Conservation (phyloP, 2,797 vertebrate genomes). For the Neosalanx taihuensis region DNA sequence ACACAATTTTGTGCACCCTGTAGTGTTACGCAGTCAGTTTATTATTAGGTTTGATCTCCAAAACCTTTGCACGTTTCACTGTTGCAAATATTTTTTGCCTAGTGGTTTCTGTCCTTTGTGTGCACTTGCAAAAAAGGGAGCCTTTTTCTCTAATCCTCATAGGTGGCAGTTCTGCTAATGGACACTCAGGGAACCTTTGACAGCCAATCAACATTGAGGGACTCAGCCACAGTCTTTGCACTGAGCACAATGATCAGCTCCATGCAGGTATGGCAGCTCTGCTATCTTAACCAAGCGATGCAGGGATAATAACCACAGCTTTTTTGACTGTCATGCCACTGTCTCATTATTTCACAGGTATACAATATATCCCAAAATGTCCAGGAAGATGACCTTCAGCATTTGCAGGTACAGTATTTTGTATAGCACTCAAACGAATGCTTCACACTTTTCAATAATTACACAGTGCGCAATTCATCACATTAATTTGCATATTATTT, state of each 20-base stretch:
- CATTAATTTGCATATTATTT: not conserved
- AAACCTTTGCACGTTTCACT: no score
- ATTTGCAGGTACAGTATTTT: slow-evolving; percentile 85
- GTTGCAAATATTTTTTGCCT: no score
- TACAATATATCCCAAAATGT: slow-evolving; percentile 99
- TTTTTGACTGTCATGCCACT: not conserved
- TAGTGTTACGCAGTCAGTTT: no score
- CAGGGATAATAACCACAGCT: not conserved
- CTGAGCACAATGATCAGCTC: slow-evolving; percentile 99
- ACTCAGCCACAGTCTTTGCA: slow-evolving; percentile 96
- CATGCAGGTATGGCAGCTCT: slow-evolving; percentile 83
- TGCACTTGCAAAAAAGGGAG: not conserved
- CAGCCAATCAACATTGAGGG: slow-evolving; percentile 95
- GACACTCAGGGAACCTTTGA: slow-evolving; percentile 98
- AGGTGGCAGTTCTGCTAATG: slow-evolving; percentile 96
- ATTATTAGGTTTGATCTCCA: no score
- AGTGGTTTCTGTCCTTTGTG: no score
- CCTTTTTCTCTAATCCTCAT: slow-evolving; percentile 17
- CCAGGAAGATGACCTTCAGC: slow-evolving; percentile 97
- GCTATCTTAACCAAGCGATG: not conserved
- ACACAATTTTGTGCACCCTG: no score
- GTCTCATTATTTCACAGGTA: slow-evolving; percentile 74
- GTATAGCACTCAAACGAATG: not conserved
- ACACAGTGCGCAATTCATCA: not conserved
- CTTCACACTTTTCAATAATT: not conserved